These are phyloP conservation scores for Archivesica marissinica DNA, from an alignment of 1,140 invertebrate species.

Conservation along the genomic window DNA sequence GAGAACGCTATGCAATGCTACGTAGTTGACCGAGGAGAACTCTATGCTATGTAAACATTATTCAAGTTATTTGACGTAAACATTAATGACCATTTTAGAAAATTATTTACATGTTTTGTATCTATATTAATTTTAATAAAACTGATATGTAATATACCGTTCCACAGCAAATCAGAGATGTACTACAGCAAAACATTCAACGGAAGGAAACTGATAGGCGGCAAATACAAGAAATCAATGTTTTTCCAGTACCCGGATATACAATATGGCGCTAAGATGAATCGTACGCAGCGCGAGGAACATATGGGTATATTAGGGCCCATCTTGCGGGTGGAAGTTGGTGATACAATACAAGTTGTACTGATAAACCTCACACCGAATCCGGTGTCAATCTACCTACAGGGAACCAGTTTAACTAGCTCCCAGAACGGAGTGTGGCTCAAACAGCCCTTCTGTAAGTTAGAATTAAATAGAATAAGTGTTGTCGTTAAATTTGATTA, in stretches of 20 bases:
- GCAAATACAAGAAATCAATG: slow-evolving; percentile 72
- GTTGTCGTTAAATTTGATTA: no score
- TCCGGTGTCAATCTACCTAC: slow-evolving; percentile 67
- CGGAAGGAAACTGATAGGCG: slow-evolving; percentile 62
- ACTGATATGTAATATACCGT: no score
- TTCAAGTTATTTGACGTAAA: no score
- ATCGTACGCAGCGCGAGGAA: slow-evolving; percentile 60
- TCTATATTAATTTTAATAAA: no score
- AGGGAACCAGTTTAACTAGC: slow-evolving; percentile 67
- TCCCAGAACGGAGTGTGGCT: slow-evolving; percentile 61
- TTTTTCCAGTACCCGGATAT: slow-evolving; percentile 72
- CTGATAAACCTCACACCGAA: slow-evolving; percentile 64
- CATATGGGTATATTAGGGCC: slow-evolving; percentile 78
- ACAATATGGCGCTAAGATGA: slow-evolving; percentile 65
- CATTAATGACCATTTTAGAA: no score
- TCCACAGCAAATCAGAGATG: slow-evolving; percentile 5
- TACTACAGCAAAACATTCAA: slow-evolving; percentile 6
- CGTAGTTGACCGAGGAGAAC: no score
- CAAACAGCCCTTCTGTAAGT: slow-evolving; percentile 9
- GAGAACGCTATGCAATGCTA: no score
- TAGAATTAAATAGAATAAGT: no score
- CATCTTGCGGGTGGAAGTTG: slow-evolving; percentile 76
- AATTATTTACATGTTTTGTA: no score
- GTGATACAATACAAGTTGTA: slow-evolving; percentile 68
- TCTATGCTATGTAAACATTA: no score